Percentiles rank a stretch among this genome's conserved stretches.
Conservation (phyloP, 2,797 vertebrate species). For the Pteropus rufus region DNA sequence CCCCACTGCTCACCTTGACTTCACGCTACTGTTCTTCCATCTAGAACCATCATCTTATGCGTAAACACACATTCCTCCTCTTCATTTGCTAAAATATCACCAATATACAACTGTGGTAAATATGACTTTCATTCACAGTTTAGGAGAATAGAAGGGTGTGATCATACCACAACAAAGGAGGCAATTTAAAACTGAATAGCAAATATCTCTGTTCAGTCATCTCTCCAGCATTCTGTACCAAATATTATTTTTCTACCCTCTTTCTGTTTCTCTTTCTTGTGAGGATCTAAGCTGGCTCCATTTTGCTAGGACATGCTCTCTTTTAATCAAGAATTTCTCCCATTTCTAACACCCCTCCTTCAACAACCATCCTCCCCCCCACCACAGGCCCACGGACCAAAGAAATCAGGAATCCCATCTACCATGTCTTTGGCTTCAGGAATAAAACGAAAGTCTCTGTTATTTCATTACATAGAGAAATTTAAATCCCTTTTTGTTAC, state of each 20-base stretch:
- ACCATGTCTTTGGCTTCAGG: background rate
- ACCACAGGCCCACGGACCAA: accelerated
- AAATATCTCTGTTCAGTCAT: background rate
- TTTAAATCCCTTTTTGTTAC: background rate
- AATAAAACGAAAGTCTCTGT: background rate
- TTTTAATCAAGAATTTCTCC: background rate
- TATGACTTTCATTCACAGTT: background rate
- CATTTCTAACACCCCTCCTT: background rate
- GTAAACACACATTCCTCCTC: background rate
- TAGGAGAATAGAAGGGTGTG: background rate
- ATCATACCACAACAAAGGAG: background rate
- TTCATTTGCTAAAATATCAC: background rate
- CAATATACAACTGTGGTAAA: background rate
- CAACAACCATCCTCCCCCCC: background rate
- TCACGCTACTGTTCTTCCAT: background rate
- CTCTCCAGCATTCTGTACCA: background rate
- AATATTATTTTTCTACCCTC: too few species aligned
- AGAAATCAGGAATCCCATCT: background rate
- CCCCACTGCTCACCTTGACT: background rate
- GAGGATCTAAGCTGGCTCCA: background rate
- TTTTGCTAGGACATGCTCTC: background rate
- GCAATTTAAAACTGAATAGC: background rate
- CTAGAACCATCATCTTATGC: background rate
- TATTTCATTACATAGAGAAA: background rate
- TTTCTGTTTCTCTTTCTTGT: background rate